Conservation (phyloP, 2,888 invertebrate species). For the Macaria notata region DNA sequence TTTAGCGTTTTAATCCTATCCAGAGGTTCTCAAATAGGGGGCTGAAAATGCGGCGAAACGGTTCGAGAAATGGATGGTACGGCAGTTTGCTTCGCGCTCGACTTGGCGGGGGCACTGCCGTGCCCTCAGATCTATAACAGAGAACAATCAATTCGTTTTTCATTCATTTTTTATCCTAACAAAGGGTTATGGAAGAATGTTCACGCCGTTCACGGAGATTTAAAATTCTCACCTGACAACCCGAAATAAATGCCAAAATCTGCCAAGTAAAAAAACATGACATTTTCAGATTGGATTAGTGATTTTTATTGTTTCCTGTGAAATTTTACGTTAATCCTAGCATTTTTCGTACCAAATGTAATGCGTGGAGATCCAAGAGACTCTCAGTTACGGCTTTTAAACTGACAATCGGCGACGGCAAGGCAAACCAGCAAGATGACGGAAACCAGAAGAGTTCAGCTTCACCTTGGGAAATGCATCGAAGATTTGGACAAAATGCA, state of each 20-base stretch:
- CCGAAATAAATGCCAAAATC: slow-evolving; percentile 35
- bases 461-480: slow-evolving; percentile 81
- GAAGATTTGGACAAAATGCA: slow-evolving; percentile 82
- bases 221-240: too few species aligned
- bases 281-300: slow-evolving; percentile 57
- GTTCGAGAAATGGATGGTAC: too few species aligned
- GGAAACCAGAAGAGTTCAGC: slow-evolving; percentile 71
- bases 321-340: slow-evolving; percentile 57
- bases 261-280: slow-evolving; percentile 52
- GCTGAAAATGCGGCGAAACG: too few species aligned
- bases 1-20: too few species aligned
- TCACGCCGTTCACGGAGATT: too few species aligned
- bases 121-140: too few species aligned
- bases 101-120: too few species aligned
- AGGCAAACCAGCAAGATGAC: slow-evolving; percentile 65
- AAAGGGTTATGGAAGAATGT: too few species aligned
- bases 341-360: slow-evolving; percentile 67
- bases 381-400: slow-evolving; percentile 42
- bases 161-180: too few species aligned
- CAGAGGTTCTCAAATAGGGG: too few species aligned
- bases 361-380: slow-evolving; percentile 49
- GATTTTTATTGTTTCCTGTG: slow-evolving; percentile 66
- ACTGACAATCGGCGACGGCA: slow-evolving; percentile 33
- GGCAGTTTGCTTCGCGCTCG: too few species aligned
- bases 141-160: too few species aligned